A percentile compares a stretch with the other conserved stretches of the same genome.
phyloP scores from a whole-genome alignment of 2,888 invertebrate genomes.

The Sepiola atlantica region DNA sequence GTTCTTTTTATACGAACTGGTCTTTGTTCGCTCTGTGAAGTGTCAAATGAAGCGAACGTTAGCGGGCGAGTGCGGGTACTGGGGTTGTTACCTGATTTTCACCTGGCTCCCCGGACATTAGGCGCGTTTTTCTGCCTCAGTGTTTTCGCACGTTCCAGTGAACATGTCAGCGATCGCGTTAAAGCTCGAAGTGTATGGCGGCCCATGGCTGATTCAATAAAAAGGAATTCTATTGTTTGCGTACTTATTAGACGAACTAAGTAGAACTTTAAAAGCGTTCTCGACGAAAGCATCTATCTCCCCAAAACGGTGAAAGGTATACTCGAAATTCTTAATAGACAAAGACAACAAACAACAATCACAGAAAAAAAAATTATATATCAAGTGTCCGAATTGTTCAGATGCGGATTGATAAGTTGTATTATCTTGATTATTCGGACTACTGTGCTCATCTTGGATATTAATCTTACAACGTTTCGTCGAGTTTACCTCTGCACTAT shows the following conservation, averaged over 20 bases:
- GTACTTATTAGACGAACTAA: not conserved
- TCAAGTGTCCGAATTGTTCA: too few species aligned
- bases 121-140: not conserved
- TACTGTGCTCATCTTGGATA: too few species aligned
- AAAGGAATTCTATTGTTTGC: not conserved
- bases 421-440: too few species aligned
- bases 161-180: not conserved
- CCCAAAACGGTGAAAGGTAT: not conserved
- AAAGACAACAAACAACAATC: too few species aligned
- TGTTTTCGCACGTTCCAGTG: not conserved
- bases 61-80: too few species aligned
- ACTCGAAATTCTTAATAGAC: not conserved
- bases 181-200: not conserved
- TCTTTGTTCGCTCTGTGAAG: not conserved
- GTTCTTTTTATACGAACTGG: too few species aligned
- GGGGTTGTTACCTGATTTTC: not conserved
- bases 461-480: too few species aligned
- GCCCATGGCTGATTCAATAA: not conserved
- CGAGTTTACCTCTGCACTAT: too few species aligned
- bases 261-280: not conserved
- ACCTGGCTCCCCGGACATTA: not conserved
- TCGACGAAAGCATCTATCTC: not conserved
- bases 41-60: not conserved
- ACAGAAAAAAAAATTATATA: too few species aligned
- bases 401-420: too few species aligned